These are phyloP conservation scores for Epistrophella euchroma DNA, from an alignment of 2,888 invertebrate genomes.

Conservation along the genomic window DNA sequence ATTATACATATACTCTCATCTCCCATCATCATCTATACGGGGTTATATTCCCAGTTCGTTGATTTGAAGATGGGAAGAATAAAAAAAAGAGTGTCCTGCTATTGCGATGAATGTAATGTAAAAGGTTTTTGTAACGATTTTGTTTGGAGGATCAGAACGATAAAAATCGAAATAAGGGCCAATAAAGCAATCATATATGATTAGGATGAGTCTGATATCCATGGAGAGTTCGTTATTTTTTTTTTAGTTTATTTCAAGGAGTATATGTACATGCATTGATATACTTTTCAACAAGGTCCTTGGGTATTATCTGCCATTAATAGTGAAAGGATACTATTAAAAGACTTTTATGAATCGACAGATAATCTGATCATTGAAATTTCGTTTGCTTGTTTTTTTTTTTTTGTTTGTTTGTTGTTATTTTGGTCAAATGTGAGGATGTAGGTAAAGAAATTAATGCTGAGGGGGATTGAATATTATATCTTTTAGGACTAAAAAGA, in stretches of 20 bases:
- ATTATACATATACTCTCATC: slow-evolving; percentile 57
- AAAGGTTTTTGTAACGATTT: slow-evolving; percentile 63
- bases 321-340: slow-evolving; percentile 59
- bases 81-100: slow-evolving; percentile 38
- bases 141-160: slow-evolving; percentile 46
- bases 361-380: slow-evolving; percentile 75
- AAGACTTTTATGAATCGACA: slow-evolving; percentile 60
- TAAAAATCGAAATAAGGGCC: slow-evolving; percentile 52
- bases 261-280: neutral
- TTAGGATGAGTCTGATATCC: slow-evolving; percentile 63
- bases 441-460: too few species aligned
- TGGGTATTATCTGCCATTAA: slow-evolving; percentile 62
- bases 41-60: slow-evolving; percentile 38
- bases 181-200: slow-evolving; percentile 62
- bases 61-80: neutral
- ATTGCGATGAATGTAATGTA: slow-evolving; percentile 22
- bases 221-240: slow-evolving; percentile 51
- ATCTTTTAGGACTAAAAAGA: slow-evolving; percentile 1
- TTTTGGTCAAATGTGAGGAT: slow-evolving; percentile 21
- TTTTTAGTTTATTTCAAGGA: slow-evolving; percentile 35
- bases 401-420: neutral
- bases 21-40: neutral
- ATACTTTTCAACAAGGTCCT: slow-evolving; percentile 61
- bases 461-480: slow-evolving; percentile 3
- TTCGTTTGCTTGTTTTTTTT: slow-evolving; percentile 33